Evolutionary conservation across 2,113 vertebrate genomes (phyloP).

Genomic region (Dermatemys mawii): DNA sequence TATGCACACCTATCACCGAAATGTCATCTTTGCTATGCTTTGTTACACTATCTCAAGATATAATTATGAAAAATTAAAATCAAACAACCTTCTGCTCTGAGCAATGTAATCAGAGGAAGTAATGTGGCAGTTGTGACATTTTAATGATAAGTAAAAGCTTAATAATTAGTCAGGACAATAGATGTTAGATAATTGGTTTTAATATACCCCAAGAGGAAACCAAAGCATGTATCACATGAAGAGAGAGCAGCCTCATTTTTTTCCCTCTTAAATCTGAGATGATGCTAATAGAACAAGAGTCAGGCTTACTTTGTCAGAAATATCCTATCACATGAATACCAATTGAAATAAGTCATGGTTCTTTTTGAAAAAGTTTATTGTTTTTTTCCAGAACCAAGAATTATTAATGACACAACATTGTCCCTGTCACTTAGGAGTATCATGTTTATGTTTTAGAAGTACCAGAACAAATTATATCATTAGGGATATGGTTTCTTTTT

Average conservation of each 20-base stretch:
- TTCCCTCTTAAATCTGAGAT: background rate
- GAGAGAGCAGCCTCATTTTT: background rate
- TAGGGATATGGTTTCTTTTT: background rate
- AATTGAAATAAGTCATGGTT: background rate
- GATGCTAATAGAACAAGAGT: background rate
- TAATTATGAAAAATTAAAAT: background rate
- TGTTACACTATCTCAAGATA: background rate
- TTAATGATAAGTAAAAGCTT: constrained; percentile 3
- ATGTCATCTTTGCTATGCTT: background rate
- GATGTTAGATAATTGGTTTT: background rate
- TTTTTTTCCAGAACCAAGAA: background rate
- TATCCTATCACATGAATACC: background rate
- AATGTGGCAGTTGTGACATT: background rate
- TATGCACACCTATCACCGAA: background rate
- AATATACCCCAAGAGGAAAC: background rate
- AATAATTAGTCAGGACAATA: background rate
- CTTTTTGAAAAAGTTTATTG: background rate
- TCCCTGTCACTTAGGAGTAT: background rate
- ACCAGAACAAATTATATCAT: background rate
- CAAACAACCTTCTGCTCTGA: background rate
- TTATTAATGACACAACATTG: background rate
- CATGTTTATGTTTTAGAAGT: background rate
- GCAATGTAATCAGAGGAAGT: background rate
- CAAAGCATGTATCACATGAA: background rate
- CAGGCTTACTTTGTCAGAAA: background rate